phyloP scores from a whole-genome alignment of 2,888 invertebrate genomes.

The Copidosoma aretas region DNA sequence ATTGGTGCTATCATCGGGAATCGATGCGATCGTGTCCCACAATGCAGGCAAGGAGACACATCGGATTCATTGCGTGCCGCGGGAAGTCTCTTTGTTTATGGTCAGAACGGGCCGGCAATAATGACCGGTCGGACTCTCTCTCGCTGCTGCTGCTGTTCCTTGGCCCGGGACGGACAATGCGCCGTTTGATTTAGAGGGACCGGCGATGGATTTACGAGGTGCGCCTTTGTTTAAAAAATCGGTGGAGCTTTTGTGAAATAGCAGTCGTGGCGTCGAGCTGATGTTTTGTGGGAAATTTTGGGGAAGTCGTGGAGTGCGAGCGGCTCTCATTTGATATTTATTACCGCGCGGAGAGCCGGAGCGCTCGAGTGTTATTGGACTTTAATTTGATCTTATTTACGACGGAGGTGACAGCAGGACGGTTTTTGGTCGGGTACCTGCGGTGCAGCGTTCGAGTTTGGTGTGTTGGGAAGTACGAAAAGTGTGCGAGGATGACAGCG shows the following conservation, averaged over 20 bases:
- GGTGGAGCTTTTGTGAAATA: constrained; percentile 8
- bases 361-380: too few relatives aligned
- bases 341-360: too few relatives aligned
- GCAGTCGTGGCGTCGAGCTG: neutral
- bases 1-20: constrained; percentile 17
- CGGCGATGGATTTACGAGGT: constrained; percentile 26
- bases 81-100: constrained; percentile 30
- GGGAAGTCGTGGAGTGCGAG: neutral
- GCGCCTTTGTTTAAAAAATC: constrained; percentile 25
- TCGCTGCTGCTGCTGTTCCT: constrained; percentile 4
- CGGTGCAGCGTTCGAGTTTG: too few relatives aligned
- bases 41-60: too few relatives aligned
- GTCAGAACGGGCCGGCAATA: constrained; percentile 24
- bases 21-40: too few relatives aligned
- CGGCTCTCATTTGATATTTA: constrained; percentile 3
- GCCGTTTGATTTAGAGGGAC: constrained; percentile 26
- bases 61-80: too few relatives aligned
- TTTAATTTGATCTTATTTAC: too few relatives aligned
- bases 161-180: constrained; percentile 8
- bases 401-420: too few relatives aligned
- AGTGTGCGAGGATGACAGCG: too few relatives aligned
- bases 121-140: constrained; percentile 16
- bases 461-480: too few relatives aligned
- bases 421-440: too few relatives aligned
- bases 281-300: constrained; percentile 23